Evolutionary conservation across 2,113 vertebrate species (phyloP).

Genomic region (Oriolus oriolus): DNA sequence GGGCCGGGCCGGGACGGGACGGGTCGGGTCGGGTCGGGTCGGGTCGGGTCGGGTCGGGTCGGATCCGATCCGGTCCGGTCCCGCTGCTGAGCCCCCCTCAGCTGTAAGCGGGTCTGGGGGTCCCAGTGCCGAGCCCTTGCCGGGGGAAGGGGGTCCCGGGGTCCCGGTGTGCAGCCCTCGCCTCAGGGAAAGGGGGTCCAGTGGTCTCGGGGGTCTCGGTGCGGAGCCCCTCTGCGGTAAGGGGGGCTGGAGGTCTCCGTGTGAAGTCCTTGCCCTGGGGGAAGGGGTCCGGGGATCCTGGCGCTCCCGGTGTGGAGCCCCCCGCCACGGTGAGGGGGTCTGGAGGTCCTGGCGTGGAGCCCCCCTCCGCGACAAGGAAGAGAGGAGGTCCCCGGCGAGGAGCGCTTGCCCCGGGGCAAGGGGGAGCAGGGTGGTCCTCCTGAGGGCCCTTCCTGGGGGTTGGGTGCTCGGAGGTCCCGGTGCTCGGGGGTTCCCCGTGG

Average conservation of each 20-base stretch:
- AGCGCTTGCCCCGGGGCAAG: background rate
- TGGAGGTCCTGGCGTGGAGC: background rate
- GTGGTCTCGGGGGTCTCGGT: background rate
- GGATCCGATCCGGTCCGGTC: too few species aligned
- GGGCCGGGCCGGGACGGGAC: too few species aligned
- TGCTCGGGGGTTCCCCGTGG: too few species aligned
- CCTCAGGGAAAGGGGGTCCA: too few species aligned
- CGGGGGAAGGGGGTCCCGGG: too few species aligned
- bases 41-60: too few species aligned
- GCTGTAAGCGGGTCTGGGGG: too few species aligned
- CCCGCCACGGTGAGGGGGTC: background rate
- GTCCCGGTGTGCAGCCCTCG: too few species aligned
- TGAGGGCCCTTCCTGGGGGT: background rate
- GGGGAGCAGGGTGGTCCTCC: background rate
- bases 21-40: too few species aligned
- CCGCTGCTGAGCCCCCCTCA: background rate
- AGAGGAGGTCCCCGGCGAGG: background rate
- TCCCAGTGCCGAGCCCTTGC: background rate
- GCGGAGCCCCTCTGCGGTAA: background rate
- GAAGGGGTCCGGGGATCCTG: background rate
- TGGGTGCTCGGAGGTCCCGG: background rate
- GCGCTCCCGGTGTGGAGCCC: background rate
- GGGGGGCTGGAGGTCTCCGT: background rate
- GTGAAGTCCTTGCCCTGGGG: too few species aligned
- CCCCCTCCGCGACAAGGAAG: background rate